Evolutionary conservation across 2,113 vertebrate species (phyloP).

Genomic region (Columba livia): DNA sequence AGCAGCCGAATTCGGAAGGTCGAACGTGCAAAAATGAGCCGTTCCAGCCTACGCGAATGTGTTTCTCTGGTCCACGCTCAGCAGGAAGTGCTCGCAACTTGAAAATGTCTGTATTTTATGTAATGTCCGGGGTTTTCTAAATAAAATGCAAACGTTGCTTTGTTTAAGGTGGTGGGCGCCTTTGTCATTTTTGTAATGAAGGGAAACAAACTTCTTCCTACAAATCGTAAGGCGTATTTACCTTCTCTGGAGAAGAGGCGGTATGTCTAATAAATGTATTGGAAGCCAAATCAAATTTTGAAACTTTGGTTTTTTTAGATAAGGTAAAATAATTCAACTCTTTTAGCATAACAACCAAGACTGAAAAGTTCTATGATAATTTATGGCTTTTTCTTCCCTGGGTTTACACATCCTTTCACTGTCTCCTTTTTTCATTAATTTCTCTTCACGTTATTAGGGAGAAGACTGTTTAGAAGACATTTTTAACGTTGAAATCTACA

Average conservation of each 20-base stretch:
- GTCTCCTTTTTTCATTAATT: not conserved
- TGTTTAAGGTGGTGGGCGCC: not conserved
- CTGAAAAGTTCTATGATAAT: not conserved
- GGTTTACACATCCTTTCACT: not conserved
- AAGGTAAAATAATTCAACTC: not conserved
- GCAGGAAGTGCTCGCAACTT: not conserved
- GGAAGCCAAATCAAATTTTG: not conserved
- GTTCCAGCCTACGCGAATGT: not conserved
- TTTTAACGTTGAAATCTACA: not conserved
- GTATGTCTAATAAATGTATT: not conserved
- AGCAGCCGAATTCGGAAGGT: not conserved
- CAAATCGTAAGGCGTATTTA: not conserved
- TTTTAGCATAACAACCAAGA: not conserved
- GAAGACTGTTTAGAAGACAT: not conserved
- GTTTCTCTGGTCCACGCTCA: not conserved
- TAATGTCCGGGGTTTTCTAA: not conserved
- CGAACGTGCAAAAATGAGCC: not conserved
- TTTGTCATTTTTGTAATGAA: not conserved
- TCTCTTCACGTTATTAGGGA: not conserved
- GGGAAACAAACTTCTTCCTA: not conserved
- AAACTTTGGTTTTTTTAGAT: fast-evolving
- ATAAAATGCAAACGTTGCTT: slow-evolving; percentile 13
- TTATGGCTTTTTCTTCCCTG: fast-evolving
- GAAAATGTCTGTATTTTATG: not conserved
- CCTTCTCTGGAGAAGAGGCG: not conserved